These are phyloP conservation scores for Drosophila fulvimacula DNA, from an alignment of 2,888 invertebrate genomes.

Conservation along the genomic window DNA sequence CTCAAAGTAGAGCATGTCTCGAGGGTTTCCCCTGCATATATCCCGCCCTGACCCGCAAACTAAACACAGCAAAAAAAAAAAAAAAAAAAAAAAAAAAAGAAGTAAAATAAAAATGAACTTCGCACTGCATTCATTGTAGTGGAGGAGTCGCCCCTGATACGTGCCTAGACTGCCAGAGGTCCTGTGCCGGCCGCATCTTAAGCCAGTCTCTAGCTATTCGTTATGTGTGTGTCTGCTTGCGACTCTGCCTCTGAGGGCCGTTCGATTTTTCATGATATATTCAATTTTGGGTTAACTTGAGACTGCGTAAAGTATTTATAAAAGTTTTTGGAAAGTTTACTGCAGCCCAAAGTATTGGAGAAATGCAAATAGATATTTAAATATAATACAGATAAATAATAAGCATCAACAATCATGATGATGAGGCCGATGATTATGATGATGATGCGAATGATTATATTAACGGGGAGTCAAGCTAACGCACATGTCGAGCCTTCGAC, in stretches of 20 bases:
- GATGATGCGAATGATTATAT: not conserved
- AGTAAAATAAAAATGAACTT: conserved; percentile 52
- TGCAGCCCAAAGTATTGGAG: not conserved
- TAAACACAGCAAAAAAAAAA: conserved; percentile 1
- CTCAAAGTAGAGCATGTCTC: conserved; percentile 48
- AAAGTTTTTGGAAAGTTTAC: not conserved
- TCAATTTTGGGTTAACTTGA: not conserved
- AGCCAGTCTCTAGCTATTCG: conserved; percentile 41
- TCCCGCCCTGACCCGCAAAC: not conserved
- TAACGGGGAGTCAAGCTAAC: too few species aligned
- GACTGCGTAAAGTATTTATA: not conserved
- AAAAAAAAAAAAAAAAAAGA: not conserved
- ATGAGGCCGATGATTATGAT: not conserved
- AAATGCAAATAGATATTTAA: not conserved
- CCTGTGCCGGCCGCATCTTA: conserved; percentile 36
- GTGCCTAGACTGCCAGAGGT: conserved; percentile 63
- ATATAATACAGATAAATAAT: not conserved
- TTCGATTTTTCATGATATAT: conserved; percentile 11
- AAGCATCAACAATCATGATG: not conserved
- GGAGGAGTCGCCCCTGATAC: conserved; percentile 40
- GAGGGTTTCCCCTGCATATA: conserved; percentile 24
- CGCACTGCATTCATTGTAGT: conserved; percentile 44
- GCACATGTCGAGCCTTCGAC: not conserved
- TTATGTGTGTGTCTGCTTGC: conserved; percentile 7
- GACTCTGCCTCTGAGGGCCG: conserved; percentile 25